Conservation (phyloP, 2,888 invertebrate genomes). For the Volucella inflata region DNA sequence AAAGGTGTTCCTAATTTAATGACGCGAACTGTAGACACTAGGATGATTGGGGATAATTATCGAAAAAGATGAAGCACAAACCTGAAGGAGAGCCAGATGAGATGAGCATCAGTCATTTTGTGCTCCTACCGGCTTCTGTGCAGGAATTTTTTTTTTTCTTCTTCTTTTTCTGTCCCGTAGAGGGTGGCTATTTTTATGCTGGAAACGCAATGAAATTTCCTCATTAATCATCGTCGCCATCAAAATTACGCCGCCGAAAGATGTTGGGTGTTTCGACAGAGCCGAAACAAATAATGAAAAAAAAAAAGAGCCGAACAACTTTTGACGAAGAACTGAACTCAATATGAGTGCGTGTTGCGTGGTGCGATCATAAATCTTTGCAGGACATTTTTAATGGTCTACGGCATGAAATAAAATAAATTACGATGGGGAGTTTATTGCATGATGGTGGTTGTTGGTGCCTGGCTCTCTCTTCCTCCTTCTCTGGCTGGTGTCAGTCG, state of each 20-base stretch:
- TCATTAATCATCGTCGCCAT: slow-evolving; percentile 74
- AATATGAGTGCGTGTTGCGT: slow-evolving; percentile 59
- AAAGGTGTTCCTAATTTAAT: no score
- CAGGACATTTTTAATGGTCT: slow-evolving; percentile 73
- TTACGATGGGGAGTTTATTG: slow-evolving; percentile 70
- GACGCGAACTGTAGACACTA: background rate
- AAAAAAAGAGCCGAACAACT: slow-evolving; percentile 26
- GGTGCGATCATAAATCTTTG: slow-evolving; percentile 71
- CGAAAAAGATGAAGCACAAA: slow-evolving; percentile 31
- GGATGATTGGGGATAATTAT: slow-evolving; percentile 33
- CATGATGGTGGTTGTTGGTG: slow-evolving; percentile 25
- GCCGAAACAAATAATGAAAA: slow-evolving; percentile 17
- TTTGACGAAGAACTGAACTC: slow-evolving; percentile 38
- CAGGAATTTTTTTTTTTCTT: background rate
- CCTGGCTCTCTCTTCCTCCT: slow-evolving; percentile 2
- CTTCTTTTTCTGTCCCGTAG: slow-evolving; percentile 1
- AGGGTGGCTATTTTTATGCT: slow-evolving; percentile 69
- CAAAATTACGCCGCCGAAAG: slow-evolving; percentile 69
- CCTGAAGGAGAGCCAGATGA: slow-evolving; percentile 53
- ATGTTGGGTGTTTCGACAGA: slow-evolving; percentile 61
- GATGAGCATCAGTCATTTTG: slow-evolving; percentile 53
- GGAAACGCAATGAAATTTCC: slow-evolving; percentile 68
- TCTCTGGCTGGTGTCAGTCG: slow-evolving; percentile 53
- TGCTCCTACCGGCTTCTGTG: background rate
- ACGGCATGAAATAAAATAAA: slow-evolving; percentile 73